Percentiles rank a stretch among this genome's conserved stretches.
Conservation (phyloP, 2,797 vertebrate genomes). For the Apodemus agrarius region DNA sequence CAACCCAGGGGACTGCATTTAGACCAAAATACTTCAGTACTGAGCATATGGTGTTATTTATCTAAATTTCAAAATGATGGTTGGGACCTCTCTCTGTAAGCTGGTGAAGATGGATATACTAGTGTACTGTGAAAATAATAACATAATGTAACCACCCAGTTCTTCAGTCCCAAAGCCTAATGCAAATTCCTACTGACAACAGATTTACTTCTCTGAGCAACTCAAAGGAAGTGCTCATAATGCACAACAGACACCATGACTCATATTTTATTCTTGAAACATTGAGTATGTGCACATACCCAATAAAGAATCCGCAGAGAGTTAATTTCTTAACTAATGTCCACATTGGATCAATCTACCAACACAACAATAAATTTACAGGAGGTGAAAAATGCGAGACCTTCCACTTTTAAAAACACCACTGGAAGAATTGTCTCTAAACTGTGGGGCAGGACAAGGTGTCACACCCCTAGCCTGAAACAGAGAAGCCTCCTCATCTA, state of each 20-base stretch:
- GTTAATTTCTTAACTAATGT: constrained; percentile 42
- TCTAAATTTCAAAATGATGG: constrained; percentile 19
- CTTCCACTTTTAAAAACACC: neutral
- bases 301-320: neutral
- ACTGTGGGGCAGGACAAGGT: neutral
- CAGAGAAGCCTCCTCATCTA: neutral
- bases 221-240: constrained; percentile 39
- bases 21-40: neutral
- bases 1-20: neutral
- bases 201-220: constrained; percentile 36
- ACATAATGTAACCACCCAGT: neutral
- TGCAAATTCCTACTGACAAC: neutral
- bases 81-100: neutral
- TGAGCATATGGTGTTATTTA: neutral
- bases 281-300: neutral
- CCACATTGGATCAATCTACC: neutral
- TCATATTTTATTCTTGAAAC: neutral
- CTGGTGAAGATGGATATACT: neutral
- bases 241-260: constrained; percentile 12
- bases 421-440: neutral
- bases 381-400: neutral
- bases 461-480: rapidly evolving
- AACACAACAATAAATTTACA: neutral
- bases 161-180: constrained; percentile 63
- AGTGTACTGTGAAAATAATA: constrained; percentile 13